phyloP scores from a whole-genome alignment of 1,140 invertebrate species.

The Ostrea denselamellosa region DNA sequence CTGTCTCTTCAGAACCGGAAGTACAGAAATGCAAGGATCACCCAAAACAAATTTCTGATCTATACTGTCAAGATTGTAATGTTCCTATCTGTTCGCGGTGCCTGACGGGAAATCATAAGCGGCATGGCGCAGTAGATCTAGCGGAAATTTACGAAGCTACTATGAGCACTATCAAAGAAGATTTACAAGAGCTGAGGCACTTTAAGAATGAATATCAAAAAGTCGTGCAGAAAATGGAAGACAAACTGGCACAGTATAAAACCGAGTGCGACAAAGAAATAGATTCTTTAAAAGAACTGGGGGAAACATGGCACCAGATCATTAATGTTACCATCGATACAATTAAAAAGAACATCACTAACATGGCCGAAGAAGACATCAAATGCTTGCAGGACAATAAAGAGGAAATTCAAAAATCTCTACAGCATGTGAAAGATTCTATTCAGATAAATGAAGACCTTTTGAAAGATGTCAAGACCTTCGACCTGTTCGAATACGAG shows the following conservation, averaged over 20 bases:
- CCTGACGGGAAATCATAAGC: constrained; percentile 5
- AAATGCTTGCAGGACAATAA: not conserved
- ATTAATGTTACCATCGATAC: not conserved
- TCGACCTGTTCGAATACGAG: not conserved
- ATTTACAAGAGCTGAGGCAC: not conserved
- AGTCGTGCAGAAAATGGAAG: not conserved
- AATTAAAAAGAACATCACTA: not conserved
- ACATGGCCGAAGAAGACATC: not conserved
- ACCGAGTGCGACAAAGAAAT: not conserved
- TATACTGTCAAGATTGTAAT: constrained; percentile 2
- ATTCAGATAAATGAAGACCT: not conserved
- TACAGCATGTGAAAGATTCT: not conserved
- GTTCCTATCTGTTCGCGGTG: not conserved
- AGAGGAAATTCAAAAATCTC: not conserved
- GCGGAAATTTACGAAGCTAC: constrained; percentile 1
- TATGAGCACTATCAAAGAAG: not conserved
- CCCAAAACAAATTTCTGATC: not conserved
- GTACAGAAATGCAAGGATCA: not conserved
- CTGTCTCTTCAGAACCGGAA: not conserved
- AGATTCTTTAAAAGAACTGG: not conserved
- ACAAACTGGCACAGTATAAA: not conserved
- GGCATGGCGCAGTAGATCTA: not conserved
- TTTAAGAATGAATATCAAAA: constrained; percentile 6
- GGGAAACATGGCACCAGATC: not conserved
- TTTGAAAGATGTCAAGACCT: not conserved